These are phyloP conservation scores for Himalopsyche kuldschensis DNA, from an alignment of 2,888 invertebrate species.

Conservation along the genomic window DNA sequence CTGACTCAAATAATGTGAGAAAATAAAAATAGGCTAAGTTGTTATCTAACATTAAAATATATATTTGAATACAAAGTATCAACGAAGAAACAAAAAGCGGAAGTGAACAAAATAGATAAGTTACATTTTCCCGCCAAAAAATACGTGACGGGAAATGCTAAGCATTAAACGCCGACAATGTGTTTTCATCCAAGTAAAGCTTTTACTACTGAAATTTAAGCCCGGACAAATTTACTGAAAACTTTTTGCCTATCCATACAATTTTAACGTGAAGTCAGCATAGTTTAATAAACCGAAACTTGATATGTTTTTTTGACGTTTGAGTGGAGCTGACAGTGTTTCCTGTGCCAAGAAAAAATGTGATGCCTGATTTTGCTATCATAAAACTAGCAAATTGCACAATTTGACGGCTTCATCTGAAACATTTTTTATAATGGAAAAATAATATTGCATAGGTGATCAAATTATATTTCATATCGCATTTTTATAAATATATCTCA, in stretches of 20 bases:
- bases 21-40: neutral
- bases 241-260: neutral
- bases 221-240: neutral
- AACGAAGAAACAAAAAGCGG: neutral
- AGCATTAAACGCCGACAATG: constrained; percentile 21
- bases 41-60: neutral
- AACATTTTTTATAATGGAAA: neutral
- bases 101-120: constrained; percentile 30
- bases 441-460: neutral
- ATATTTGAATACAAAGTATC: constrained; percentile 5
- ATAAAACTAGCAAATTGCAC: neutral
- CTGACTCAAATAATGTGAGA: neutral
- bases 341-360: neutral
- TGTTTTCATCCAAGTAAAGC: constrained; percentile 24
- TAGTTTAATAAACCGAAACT: neutral
- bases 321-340: neutral
- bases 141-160: constrained; percentile 34
- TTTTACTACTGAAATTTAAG: constrained; percentile 6
- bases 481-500: too few relatives aligned
- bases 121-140: constrained; percentile 20
- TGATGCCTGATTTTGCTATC: neutral
- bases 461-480: too few relatives aligned
- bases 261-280: neutral
- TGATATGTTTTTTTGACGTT: neutral
- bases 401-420: neutral